phyloP scores from a whole-genome alignment of 2,888 invertebrate species.

The Lutraria lutraria region DNA sequence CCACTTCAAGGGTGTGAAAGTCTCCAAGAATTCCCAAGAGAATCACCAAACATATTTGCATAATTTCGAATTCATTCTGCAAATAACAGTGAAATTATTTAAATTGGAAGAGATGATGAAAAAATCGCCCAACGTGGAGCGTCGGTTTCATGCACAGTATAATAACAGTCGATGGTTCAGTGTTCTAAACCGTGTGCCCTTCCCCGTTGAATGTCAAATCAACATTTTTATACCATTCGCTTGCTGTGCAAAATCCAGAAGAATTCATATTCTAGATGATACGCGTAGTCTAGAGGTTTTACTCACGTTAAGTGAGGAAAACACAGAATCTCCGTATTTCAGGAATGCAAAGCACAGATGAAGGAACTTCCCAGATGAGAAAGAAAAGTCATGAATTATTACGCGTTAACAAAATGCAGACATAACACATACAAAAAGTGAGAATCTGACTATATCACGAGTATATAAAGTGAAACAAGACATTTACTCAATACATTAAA shows the following conservation, averaged over 20 bases:
- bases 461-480: too few relatives aligned
- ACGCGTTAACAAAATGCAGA: too few relatives aligned
- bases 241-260: neutral
- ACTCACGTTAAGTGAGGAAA: neutral
- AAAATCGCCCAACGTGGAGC: neutral
- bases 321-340: neutral
- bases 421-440: too few relatives aligned
- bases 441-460: too few relatives aligned
- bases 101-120: neutral
- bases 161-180: neutral
- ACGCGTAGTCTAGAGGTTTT: neutral
- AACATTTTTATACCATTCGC: neutral
- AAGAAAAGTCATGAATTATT: too few relatives aligned
- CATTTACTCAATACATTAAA: too few relatives aligned
- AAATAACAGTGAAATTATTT: conserved; percentile 5
- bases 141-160: neutral
- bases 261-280: neutral
- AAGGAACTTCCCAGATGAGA: too few relatives aligned
- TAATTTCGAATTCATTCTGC: neutral
- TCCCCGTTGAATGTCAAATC: neutral
- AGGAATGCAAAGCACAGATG: neutral
- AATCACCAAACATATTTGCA: neutral
- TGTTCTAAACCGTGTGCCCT: neutral
- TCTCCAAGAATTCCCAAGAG: neutral
- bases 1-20: too few relatives aligned